Evolutionary conservation across 1,140 invertebrate species (phyloP), one percentile per base, ranked within the genome.

Genomic region (Drosophila navojoa): DNA sequence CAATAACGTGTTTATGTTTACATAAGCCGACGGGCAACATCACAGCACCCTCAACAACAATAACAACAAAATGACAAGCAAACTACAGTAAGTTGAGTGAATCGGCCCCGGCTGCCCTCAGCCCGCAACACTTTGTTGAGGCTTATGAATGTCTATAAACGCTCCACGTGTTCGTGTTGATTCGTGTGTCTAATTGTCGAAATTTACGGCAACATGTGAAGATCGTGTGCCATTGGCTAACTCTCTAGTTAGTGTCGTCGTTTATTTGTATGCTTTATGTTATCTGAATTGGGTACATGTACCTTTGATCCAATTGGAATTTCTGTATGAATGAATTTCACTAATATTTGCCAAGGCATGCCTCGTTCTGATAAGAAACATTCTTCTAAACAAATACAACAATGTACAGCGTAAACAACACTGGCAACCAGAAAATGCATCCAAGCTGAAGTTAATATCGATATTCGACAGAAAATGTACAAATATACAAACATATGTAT

Each of bases 1-100:
- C 82, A 87, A 82, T 59, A 74, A 62, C 63, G 74, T 77, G 72
- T 79, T 73, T 87, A 87, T 87, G 84, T 87, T 87, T 87, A 87
- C 84, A 87, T 87, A 87, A 87, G 79, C 81, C 73, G 55, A 29
- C 35, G 35, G 13, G 10, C 25, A 66, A 25, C 67, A 77, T 40
- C 57, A 38, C 71, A 77, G 15, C 52, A 66, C 44, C 50, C 11
- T 29, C 52, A 67, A 16, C 47, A 58, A 22, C 52, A 81, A 77
- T 47, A 72, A 75, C 50, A 63, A 71, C 71, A 62, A 78, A 61
- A 87, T 87, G 82, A 62, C 82, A 45, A 89, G 35, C 79, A 76
- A 77, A 58, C 84, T 87, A 68, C 72, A 77, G 82, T 87, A 82
- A 87, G 82, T 86, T 57, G 19, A 15, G 52, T 13, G 42, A 22